Evolutionary conservation across 2,797 vertebrate species (phyloP).

Genomic region (Sebastiscus tertius): DNA sequence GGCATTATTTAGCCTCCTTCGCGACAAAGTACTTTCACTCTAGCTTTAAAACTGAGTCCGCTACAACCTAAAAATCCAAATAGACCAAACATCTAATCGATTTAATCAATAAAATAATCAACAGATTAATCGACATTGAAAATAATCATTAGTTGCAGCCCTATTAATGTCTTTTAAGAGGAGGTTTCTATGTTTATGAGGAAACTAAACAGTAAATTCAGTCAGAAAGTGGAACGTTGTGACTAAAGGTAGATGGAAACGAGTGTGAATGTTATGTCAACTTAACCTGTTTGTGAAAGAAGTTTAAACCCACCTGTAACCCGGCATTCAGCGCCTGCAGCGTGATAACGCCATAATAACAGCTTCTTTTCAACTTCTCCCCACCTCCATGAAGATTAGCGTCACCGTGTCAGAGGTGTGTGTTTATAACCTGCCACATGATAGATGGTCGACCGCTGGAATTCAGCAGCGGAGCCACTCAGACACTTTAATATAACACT

Average conservation of each 20-base stretch:
- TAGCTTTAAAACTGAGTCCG: no score
- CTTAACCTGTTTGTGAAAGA: background rate
- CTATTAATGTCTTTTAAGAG: no score
- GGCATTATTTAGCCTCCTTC: no score
- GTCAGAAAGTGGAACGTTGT: background rate
- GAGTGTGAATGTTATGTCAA: background rate
- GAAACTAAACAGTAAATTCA: no score
- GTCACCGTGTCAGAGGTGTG: slow-evolving; percentile 11
- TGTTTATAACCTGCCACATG: slow-evolving; percentile 29
- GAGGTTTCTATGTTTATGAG: no score
- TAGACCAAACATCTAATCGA: no score
- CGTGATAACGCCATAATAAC: slow-evolving; percentile 19
- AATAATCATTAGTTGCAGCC: accelerated
- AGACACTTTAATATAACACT: background rate
- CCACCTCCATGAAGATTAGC: background rate
- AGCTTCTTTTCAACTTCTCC: slow-evolving; percentile 15
- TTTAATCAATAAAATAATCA: no score
- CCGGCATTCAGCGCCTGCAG: slow-evolving; percentile 5
- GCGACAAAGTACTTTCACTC: accelerated
- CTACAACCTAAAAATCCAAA: no score
- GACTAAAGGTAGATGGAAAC: background rate
- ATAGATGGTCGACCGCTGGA: slow-evolving; percentile 13
- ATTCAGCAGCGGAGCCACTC: slow-evolving; percentile 13
- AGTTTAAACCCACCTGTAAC: slow-evolving; percentile 5
- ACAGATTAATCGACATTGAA: no score